Conservation (phyloP, 1,140 invertebrate species). For the Argopecten irradians region DNA sequence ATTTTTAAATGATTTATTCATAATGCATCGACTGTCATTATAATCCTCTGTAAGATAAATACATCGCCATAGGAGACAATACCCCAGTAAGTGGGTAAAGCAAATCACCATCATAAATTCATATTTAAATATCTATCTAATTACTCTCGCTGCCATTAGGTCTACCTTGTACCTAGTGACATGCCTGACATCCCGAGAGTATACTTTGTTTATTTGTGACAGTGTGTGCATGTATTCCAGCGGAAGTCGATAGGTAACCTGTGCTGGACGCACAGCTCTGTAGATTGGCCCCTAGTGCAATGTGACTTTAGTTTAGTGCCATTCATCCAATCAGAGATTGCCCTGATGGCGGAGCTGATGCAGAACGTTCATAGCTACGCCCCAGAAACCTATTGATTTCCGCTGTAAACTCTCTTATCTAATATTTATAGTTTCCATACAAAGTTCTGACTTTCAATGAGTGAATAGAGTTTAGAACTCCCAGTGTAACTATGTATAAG, state of each 20-base stretch:
- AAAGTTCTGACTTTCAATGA: conserved; percentile 11
- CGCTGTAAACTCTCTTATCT: neutral
- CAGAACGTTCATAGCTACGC: neutral
- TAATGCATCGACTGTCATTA: neutral
- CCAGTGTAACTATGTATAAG: neutral
- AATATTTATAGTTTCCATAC: conserved; percentile 12
- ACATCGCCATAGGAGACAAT: neutral
- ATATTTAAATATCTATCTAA: neutral
- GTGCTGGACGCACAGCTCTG: neutral
- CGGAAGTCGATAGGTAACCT: neutral
- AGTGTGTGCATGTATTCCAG: neutral
- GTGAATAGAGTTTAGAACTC: neutral
- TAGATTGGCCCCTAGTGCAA: neutral
- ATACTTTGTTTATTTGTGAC: neutral
- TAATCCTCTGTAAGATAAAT: neutral
- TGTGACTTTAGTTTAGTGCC: neutral
- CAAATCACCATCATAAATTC: neutral
- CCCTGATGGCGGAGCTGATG: neutral
- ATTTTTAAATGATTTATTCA: neutral
- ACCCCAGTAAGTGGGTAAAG: neutral
- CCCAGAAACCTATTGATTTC: neutral
- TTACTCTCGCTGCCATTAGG: neutral
- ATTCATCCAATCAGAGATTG: neutral
- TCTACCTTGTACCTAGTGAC: neutral
- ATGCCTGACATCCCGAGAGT: neutral